Base-by-base conservation (phyloP, 2,113 vertebrate species). In the Acrocephalus arundinaceus region DNA sequence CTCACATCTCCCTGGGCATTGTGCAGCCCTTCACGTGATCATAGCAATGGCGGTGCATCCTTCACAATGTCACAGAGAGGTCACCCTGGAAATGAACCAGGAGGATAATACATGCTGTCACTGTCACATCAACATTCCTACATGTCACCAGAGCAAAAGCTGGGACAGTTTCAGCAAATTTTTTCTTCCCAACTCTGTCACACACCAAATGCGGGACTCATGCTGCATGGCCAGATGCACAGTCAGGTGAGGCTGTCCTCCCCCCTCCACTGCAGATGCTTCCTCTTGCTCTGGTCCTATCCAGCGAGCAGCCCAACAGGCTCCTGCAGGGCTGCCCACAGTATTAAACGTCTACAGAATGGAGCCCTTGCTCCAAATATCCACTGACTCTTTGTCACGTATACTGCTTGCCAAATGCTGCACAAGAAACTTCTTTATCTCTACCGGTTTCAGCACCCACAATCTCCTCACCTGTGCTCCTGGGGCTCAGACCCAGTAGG, bases 1-100 rank as follows among this genome's bases (percentile, higher is more conserved):
- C 41, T 71, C 2, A 0, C 31, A 37, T 19, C 10, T 25, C 82
- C 43, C 13, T 0, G 0, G 49, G 58, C 3, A 0, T 0, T 13
- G 30, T 0, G 0, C 30, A 76, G 54, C 49, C 43, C 39, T 78
- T 52, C 66, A 35, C 0, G 0, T 2, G 1, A 7, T 12, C 5
- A 10, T 2, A 59, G 61, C 23, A 28, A 7, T 1, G 4, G 11
- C 5, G 79, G 11, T 11, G 63, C 72, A 80, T 49, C 45, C 48
- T 75, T 72, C 75, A 37, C 62, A 37, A 13, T 6, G 12, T 19
- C 63, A 77, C 4, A 0, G 12, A 41, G 35, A 67, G 11, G 31
- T 74, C 63, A 76, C 8, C 15, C 45, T 0, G 0, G 5, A 55
- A 3, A 41, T 30, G 45, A 86, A 80, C 39, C 80, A 48, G 45